Conservation (phyloP, 2,113 vertebrate genomes). For the Otus sunia region DNA sequence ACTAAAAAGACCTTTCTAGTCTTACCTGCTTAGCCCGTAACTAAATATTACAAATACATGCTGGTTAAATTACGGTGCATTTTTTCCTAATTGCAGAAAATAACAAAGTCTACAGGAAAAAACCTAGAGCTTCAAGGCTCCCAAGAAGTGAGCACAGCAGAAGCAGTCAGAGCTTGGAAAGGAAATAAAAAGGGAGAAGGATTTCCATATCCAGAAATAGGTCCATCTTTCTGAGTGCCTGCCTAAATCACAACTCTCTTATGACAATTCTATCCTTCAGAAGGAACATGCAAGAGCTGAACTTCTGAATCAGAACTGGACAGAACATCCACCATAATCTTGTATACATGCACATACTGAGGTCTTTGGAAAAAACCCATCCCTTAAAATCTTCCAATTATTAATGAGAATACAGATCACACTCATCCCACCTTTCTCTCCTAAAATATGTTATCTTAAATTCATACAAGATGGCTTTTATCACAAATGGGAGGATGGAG, state of each 20-base stretch:
- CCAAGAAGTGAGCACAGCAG: background rate
- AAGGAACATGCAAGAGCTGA: background rate
- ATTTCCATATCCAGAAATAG: background rate
- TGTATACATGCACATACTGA: background rate
- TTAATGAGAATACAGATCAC: background rate
- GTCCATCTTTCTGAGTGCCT: background rate
- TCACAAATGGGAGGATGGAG: background rate
- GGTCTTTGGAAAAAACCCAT: background rate
- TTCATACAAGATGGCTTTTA: background rate
- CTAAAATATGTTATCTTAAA: background rate
- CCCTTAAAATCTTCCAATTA: background rate
- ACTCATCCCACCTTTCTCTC: background rate
- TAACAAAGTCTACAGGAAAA: background rate
- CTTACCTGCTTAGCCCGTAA: no score
- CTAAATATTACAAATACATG: no score
- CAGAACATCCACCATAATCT: background rate
- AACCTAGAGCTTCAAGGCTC: background rate
- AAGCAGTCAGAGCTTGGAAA: background rate
- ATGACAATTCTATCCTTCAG: background rate
- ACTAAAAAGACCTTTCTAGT: no score
- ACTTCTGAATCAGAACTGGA: background rate
- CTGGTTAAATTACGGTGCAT: no score
- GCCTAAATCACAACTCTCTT: background rate
- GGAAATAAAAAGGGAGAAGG: background rate
- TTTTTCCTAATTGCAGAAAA: no score